Base-by-base conservation (phyloP, 2,888 invertebrate species). In the Drosophila demipolita region DNA sequence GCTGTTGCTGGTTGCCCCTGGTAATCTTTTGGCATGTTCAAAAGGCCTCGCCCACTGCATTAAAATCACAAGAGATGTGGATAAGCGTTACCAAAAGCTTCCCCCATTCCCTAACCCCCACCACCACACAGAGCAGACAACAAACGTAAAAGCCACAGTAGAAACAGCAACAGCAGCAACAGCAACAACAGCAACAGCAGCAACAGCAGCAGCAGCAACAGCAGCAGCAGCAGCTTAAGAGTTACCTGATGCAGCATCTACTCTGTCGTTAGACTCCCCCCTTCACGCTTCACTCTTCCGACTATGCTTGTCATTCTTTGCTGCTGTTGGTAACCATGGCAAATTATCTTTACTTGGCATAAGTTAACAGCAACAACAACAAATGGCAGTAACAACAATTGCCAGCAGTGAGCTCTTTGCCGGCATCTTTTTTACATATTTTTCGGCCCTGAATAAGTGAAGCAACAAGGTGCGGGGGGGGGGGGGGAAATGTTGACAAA, bases 21-120 rank as follows among this genome's bases (percentile, higher is more conserved):
- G 90, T 87, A 88, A 87, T 88, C 82, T 72, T 81, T 72, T 73
- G 71, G 83, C 73, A 81, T 83, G 78, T 70, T 82, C 78, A 82
- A 82, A 86, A 73, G 63, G 71, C 69, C 59, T 70, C 77, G 76
- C 86, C 82, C 83, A 84, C 84, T 87, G 72, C 88, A 88, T 88
- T 85, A 89, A 90, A 87, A 87, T 87, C 87, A 85, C 79, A 89
- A 87, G 83, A 87, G 86, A 87, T 85, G 90, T 85, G 90, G 87
- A 86, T 87, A 87, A 87, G 77, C 90, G 86, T 83, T 90, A 77
- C 85, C 84, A 82, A 85, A 85, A 87, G 87, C 77, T 40, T 42
- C 38, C 36, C 66, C 50, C n/a, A 29, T 9, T 23, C 60, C 48
- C 50, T 50, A 23, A 48, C 20, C 38, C 26, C 33, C 50, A 45